Percentiles rank a stretch among this genome's conserved stretches.
phyloP scores from a whole-genome alignment of 2,797 vertebrate species.

The Enteromius afrohamiltoni region DNA sequence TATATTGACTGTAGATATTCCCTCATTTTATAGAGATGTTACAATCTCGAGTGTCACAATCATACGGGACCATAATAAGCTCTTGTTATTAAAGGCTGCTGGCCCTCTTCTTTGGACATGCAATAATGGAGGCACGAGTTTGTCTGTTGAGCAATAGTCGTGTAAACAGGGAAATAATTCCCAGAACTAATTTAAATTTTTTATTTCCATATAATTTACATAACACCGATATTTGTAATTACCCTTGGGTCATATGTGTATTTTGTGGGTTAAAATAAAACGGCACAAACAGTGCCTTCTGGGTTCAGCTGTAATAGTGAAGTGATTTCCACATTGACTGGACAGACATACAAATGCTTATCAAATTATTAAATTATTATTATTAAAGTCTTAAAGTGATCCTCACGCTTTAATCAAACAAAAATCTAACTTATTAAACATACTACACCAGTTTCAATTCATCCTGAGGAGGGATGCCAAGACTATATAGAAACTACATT shows the following conservation, averaged over 20 bases:
- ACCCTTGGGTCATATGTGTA: conserved; percentile 23
- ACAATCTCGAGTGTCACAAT: conserved; percentile 52
- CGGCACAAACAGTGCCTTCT: background rate
- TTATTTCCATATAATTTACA: conserved; percentile 32
- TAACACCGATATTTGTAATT: conserved; percentile 31
- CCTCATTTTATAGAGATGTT: conserved; percentile 74
- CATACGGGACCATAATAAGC: conserved; percentile 50
- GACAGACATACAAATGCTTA: conserved; percentile 10
- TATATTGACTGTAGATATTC: conserved; percentile 70
- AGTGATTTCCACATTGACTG: background rate
- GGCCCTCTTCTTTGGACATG: conserved; percentile 27
- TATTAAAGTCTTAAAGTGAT: conserved; percentile 8
- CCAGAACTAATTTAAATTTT: conserved; percentile 15
- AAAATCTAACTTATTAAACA: conserved; percentile 10
- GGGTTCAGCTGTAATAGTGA: background rate
- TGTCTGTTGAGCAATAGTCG: conserved; percentile 12
- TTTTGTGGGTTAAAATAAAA: conserved; percentile 59
- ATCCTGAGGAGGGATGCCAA: background rate
- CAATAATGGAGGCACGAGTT: background rate
- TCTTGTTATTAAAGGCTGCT: conserved; percentile 52
- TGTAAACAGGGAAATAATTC: conserved; percentile 35
- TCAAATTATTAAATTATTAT: conserved; percentile 18
- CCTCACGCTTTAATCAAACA: background rate
- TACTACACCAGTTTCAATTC: background rate
- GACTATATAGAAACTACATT: background rate